Percentiles rank a stretch among this genome's conserved stretches.
phyloP scores from a whole-genome alignment of 1,140 invertebrate genomes.

The Saccostrea cuccullata region DNA sequence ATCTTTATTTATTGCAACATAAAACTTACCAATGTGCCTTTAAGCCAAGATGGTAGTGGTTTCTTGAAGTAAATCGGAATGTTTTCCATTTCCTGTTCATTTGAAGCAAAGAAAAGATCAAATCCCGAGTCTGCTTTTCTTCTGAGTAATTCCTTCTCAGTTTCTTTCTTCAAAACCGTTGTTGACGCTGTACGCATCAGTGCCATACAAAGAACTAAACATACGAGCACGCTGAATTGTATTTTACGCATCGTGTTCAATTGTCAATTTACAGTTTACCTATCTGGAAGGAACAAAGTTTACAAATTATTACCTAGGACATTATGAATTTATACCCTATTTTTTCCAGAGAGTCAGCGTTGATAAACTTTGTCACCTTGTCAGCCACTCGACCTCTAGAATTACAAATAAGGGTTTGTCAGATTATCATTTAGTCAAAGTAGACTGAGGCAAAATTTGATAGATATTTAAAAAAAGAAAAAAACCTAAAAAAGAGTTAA shows the following conservation, averaged over 20 bases:
- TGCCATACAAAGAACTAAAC: background rate
- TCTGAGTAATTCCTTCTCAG: background rate
- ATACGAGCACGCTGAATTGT: background rate
- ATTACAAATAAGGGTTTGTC: background rate
- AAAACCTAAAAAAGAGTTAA: too few species aligned
- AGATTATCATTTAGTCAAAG: background rate
- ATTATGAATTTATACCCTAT: too few species aligned
- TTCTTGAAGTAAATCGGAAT: constrained; percentile 57
- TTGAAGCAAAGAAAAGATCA: constrained; percentile 58
- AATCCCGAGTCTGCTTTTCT: constrained; percentile 47
- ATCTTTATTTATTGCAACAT: background rate
- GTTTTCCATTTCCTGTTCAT: constrained; percentile 55
- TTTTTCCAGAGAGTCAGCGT: background rate
- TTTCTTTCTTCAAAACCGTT: background rate
- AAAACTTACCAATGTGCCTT: constrained; percentile 60
- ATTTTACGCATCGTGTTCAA: background rate
- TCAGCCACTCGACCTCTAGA: background rate
- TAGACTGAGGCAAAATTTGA: background rate
- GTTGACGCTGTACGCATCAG: background rate
- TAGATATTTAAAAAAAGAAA: too few species aligned
- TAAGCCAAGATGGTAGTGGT: constrained; percentile 56
- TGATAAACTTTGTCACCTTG: background rate
- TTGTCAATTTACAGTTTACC: background rate
- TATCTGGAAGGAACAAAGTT: too few species aligned
- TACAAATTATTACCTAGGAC: too few species aligned